Evolutionary conservation across 2,888 invertebrate species (phyloP), one percentile per base, ranked within the genome.

Genomic region (Heliconius sara): DNA sequence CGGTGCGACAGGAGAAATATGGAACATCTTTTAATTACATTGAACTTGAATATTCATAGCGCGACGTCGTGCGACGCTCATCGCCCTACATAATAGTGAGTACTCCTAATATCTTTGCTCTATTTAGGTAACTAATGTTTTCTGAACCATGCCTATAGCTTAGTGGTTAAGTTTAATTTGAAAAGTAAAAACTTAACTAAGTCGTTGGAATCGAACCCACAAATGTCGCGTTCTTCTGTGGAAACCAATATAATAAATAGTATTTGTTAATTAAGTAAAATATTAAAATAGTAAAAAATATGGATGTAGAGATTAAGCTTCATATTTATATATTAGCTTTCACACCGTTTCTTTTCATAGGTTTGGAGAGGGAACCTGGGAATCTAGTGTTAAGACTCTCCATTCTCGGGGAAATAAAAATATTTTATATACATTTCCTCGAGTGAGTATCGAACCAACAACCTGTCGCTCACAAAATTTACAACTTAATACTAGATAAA

Each of bases 31-130:
- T 91, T 91, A 89, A 91, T 91, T 91, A 90, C 85, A 85, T 84
- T 82, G 81, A 81, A 79, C 84, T 85, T 93, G 91, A 92, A 93
- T 93, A 93, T 93, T 93, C 91, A 93, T 90, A 83, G 84, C 80
- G 82, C 82, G 86, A 83, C 86, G 85, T 86, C 88, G 82, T 77
- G 77, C 47, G 79, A 85, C 63, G 63, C 43, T 65, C 65, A 65
- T 83, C 86, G 83, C 84, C 84, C 83, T 84, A 87, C 85, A 86
- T 85, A 83, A 82, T 19, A 84, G 84, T 83, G 83, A 85, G 81
- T 79, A 81, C 82, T 84, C 84, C 81, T 79, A 60, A 81, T 78
- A 84, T 85, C 85, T 85, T 81, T 78, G 80, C 81, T 83, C 12
- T 79, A 70, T 81, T 78, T 79, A 83, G 83, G 81, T 16, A 75